Percentiles rank a stretch among this genome's conserved stretches.
phyloP scores from a whole-genome alignment of 2,888 invertebrate genomes.

The Pristionchus exspectatus region DNA sequence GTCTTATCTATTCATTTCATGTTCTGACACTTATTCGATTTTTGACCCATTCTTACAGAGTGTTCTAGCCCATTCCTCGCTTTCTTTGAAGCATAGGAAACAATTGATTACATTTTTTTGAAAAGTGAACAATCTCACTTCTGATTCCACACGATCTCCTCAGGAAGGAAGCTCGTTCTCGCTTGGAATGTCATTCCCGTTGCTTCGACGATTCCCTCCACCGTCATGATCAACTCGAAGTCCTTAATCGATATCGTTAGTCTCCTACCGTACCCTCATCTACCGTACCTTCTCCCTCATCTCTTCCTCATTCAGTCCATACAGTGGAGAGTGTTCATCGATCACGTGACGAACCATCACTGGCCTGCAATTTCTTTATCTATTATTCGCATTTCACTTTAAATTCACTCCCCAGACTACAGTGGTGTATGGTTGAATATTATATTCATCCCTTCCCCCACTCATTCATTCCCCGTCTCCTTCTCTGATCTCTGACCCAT shows the following conservation, averaged over 20 bases:
- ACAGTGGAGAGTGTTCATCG: constrained; percentile 75
- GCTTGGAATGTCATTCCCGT: constrained; percentile 78
- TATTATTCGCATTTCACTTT: neutral
- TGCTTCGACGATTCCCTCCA: constrained; percentile 78
- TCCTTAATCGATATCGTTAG: constrained; percentile 55
- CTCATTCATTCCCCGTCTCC: neutral
- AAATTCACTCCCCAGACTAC: neutral
- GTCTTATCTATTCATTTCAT: neutral
- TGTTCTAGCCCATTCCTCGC: too few species aligned
- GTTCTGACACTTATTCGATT: neutral
- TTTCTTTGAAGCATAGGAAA: too few species aligned
- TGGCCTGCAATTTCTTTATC: constrained; percentile 65
- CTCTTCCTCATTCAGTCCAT: constrained; percentile 71
- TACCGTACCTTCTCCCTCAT: constrained; percentile 57
- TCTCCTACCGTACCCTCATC: neutral
- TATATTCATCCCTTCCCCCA: neutral
- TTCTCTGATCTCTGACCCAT: neutral
- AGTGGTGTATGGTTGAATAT: neutral
- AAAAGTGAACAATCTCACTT: constrained; percentile 58
- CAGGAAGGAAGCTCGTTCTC: constrained; percentile 76
- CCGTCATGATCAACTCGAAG: constrained; percentile 78
- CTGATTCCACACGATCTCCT: constrained; percentile 77
- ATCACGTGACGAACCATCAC: constrained; percentile 77
- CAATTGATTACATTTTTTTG: too few species aligned
- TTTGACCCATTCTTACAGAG: too few species aligned